These are phyloP conservation scores for Trichopria drosophilae DNA, from an alignment of 2,888 invertebrate genomes.

Conservation along the genomic window DNA sequence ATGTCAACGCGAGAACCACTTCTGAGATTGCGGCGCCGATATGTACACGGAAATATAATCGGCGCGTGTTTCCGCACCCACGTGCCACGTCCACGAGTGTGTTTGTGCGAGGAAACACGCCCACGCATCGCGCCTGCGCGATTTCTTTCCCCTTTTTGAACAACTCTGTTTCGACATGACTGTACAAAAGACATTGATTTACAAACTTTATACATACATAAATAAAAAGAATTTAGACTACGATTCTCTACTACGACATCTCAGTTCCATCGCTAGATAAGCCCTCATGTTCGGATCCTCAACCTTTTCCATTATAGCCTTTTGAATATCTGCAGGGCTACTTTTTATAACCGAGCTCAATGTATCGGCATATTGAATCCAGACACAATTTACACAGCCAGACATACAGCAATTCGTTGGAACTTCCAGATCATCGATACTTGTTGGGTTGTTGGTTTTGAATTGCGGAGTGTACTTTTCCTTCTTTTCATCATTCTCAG, in stretches of 20 bases:
- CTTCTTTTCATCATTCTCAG: background rate
- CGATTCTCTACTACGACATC: slow-evolving; percentile 46
- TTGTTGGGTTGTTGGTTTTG: too few relatives aligned
- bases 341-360: slow-evolving; percentile 67
- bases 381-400: slow-evolving; percentile 91
- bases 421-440: slow-evolving; percentile 64
- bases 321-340: slow-evolving; percentile 70
- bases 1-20: too few relatives aligned
- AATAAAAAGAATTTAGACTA: background rate
- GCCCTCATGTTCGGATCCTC: slow-evolving; percentile 81
- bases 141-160: slow-evolving; percentile 11
- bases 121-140: slow-evolving; percentile 3
- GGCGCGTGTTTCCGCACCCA: too few relatives aligned
- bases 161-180: slow-evolving; percentile 10
- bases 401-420: slow-evolving; percentile 90
- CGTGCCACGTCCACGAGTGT: slow-evolving; percentile 25
- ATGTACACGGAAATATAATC: too few relatives aligned
- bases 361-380: slow-evolving; percentile 86
- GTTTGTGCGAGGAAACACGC: too few relatives aligned
- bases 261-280: slow-evolving; percentile 78
- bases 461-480: too few relatives aligned
- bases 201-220: background rate
- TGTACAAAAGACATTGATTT: background rate
- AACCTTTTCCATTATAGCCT: slow-evolving; percentile 74
- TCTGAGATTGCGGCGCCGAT: background rate